These are phyloP conservation scores for Calcarius lapponicus DNA, from an alignment of 2,797 vertebrate species.

Conservation along the genomic window DNA sequence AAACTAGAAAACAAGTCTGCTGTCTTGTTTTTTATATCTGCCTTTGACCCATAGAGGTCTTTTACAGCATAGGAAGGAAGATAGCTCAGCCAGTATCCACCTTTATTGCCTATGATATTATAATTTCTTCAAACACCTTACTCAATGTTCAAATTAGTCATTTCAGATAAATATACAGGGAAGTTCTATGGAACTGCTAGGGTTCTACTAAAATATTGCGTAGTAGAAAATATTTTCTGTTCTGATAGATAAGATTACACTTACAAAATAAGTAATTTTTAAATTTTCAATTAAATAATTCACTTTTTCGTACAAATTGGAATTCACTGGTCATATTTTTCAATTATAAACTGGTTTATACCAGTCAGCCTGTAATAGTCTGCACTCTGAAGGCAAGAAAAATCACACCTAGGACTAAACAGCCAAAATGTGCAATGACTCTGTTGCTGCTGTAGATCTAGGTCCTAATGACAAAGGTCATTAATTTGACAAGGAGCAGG, in stretches of 20 bases:
- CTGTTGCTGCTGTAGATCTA: neutral
- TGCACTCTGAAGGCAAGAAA: neutral
- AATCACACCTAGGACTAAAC: neutral
- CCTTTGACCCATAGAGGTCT: neutral
- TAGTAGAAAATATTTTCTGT: neutral
- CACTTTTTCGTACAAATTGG: accelerated
- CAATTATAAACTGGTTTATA: neutral
- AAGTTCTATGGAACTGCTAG: neutral
- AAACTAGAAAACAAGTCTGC: neutral
- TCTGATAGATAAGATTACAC: neutral
- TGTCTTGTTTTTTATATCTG: neutral
- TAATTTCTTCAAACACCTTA: neutral
- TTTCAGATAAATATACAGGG: neutral
- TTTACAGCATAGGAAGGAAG: neutral
- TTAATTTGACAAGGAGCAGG: neutral
- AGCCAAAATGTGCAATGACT: neutral
- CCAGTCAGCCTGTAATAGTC: neutral
- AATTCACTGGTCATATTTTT: neutral
- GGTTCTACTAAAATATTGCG: neutral
- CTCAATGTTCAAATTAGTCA: neutral
- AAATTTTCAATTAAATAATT: neutral
- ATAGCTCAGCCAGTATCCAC: neutral
- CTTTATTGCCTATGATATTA: neutral
- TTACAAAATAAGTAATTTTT: neutral
- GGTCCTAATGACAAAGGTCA: neutral